phyloP scores from a whole-genome alignment of 2,888 invertebrate species.

The Reticulitermes lucifugus region DNA sequence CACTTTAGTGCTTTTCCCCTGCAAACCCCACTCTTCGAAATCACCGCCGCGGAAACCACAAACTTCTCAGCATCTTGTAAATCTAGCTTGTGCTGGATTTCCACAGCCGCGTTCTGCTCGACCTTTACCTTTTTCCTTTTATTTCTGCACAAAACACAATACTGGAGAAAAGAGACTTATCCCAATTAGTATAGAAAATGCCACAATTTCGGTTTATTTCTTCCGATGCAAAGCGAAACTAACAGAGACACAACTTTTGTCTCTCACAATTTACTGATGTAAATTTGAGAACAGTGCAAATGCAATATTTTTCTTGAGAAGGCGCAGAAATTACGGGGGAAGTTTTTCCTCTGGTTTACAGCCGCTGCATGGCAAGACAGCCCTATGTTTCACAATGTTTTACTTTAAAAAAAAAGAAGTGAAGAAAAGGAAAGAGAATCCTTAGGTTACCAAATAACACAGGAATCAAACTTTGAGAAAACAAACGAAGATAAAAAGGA shows the following conservation, averaged over 20 bases:
- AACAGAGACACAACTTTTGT: background rate
- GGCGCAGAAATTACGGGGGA: background rate
- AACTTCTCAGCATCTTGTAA: too few species aligned
- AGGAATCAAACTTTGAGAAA: conserved; percentile 28
- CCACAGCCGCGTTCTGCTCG: too few species aligned
- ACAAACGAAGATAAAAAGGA: background rate
- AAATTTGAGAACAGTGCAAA: background rate
- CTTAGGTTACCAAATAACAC: conserved; percentile 31
- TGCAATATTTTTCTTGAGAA: conserved; percentile 15
- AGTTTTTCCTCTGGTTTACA: background rate
- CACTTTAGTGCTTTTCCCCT: too few species aligned
- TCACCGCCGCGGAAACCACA: too few species aligned
- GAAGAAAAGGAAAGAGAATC: background rate
- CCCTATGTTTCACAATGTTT: conserved; percentile 9
- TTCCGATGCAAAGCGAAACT: background rate
- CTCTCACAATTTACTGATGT: conserved; percentile 6
- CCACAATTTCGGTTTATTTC: background rate
- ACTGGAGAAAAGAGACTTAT: background rate
- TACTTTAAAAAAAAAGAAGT: background rate
- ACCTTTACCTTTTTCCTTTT: too few species aligned
- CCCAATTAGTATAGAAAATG: background rate
- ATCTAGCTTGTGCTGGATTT: too few species aligned
- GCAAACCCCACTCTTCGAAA: too few species aligned
- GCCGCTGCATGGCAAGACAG: background rate
- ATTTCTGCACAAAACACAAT: background rate